Conservation (phyloP, 53 echinoderm and acorn worm species). For the Hippasteria phrygiana region DNA sequence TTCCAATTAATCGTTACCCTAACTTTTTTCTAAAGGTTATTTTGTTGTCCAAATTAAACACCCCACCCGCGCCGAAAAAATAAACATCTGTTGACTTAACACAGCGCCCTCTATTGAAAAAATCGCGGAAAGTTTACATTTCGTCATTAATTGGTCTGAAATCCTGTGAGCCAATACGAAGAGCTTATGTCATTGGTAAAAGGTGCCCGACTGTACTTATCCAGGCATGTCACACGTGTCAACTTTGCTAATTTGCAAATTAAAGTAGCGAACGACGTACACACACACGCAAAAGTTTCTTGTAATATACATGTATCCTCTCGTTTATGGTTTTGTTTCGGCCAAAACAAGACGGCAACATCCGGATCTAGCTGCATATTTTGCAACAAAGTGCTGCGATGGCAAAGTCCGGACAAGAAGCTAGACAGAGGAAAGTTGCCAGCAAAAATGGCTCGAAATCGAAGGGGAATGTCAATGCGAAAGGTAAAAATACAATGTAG, state of each 20-base stretch:
- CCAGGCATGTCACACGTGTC: constrained; percentile 64
- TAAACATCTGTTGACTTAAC: constrained; percentile 45
- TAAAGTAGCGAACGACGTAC: background rate
- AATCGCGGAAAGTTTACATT: background rate
- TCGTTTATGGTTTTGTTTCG: too few relatives aligned
- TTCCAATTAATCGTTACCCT: too few relatives aligned
- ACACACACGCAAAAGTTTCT: background rate
- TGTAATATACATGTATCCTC: too few relatives aligned
- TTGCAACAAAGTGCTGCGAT: background rate
- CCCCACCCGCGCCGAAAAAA: background rate
- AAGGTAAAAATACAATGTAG: too few relatives aligned
- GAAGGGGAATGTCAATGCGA: constrained; percentile 8
- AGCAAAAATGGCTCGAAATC: constrained; percentile 62
- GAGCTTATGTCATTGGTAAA: background rate
- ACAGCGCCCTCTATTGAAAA: constrained; percentile 46
- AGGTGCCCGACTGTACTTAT: constrained; percentile 19
- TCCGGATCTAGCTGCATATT: background rate
- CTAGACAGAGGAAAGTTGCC: constrained; percentile 58
- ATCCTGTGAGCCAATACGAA: background rate
- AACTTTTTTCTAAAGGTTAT: too few relatives aligned
- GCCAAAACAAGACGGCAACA: background rate
- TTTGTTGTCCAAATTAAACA: too few relatives aligned
- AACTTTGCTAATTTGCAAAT: constrained; percentile 11
- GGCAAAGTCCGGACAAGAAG: constrained; percentile 35
- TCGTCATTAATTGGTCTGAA: constrained; percentile 24